Evolutionary conservation across 2,113 vertebrate species (phyloP).

Genomic region (Sphaerodactylus townsendi): DNA sequence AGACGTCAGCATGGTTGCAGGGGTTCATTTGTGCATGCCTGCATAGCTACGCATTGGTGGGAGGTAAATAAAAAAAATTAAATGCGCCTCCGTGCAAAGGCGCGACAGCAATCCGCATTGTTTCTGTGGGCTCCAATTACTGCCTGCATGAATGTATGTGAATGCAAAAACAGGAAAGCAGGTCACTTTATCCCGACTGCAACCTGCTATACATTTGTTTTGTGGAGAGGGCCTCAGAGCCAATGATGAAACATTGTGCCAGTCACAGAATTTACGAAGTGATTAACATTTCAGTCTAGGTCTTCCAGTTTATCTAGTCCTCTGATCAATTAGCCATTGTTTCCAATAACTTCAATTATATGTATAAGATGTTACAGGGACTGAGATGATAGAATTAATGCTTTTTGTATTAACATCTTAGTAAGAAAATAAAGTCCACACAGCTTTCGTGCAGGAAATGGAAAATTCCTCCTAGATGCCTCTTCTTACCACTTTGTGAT

Average conservation of each 20-base stretch:
- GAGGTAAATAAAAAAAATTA: too few species aligned
- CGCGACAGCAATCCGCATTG: too few species aligned
- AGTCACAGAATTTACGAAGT: not conserved
- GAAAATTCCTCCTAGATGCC: not conserved
- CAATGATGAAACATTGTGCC: not conserved
- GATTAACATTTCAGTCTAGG: not conserved
- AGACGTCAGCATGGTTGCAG: too few species aligned
- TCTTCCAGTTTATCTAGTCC: not conserved
- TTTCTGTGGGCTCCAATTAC: too few species aligned
- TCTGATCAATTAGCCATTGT: not conserved
- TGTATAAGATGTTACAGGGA: not conserved
- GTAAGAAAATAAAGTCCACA: slow-evolving; percentile 10
- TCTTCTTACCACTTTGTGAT: not conserved
- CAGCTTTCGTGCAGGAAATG: not conserved
- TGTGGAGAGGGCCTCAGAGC: not conserved
- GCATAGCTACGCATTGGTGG: too few species aligned
- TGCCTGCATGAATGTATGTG: too few species aligned
- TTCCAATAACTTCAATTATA: not conserved
- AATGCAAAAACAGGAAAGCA: too few species aligned
- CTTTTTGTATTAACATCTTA: not conserved
- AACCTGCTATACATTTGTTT: too few species aligned
- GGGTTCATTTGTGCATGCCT: too few species aligned
- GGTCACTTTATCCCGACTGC: too few species aligned
- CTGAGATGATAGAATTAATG: not conserved
- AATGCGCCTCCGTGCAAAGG: too few species aligned